Conservation (phyloP, 1,140 invertebrate genomes). For the Sinella curviseta region DNA sequence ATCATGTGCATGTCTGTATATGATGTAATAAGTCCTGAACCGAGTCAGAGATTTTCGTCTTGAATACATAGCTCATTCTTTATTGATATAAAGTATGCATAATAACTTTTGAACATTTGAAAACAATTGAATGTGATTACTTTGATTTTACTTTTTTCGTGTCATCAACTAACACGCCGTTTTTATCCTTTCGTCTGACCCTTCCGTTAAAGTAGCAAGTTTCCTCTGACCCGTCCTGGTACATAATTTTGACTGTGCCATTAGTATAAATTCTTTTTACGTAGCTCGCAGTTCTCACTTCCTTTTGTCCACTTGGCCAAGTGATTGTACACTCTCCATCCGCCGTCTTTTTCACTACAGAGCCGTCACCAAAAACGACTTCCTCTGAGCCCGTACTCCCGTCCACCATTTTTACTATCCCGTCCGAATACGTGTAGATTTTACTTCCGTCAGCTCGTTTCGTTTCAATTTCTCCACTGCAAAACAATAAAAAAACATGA, state of each 20-base stretch:
- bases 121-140: no score
- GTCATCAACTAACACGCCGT: conserved; percentile 68
- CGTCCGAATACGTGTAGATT: conserved; percentile 5
- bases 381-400: conserved; percentile 64
- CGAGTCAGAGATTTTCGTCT: no score
- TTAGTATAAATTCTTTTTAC: conserved; percentile 87
- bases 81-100: no score
- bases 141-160: not conserved
- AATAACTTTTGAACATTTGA: no score
- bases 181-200: conserved; percentile 79
- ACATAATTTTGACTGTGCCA: conserved; percentile 85
- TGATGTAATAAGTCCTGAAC: no score
- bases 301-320: conserved; percentile 82
- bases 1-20: no score
- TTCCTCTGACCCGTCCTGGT: conserved; percentile 82
- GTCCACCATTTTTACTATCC: not conserved
- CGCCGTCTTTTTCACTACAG: conserved; percentile 63
- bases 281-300: conserved; percentile 73
- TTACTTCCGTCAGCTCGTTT: not conserved
- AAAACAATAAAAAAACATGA: not conserved
- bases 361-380: conserved; percentile 72
- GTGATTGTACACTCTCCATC: conserved; percentile 68
- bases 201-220: conserved; percentile 85
- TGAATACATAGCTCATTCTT: no score
- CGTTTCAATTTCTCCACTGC: not conserved